These are phyloP conservation scores for Mixornis gularis DNA, from an alignment of 2,113 vertebrate genomes.

Conservation along the genomic window DNA sequence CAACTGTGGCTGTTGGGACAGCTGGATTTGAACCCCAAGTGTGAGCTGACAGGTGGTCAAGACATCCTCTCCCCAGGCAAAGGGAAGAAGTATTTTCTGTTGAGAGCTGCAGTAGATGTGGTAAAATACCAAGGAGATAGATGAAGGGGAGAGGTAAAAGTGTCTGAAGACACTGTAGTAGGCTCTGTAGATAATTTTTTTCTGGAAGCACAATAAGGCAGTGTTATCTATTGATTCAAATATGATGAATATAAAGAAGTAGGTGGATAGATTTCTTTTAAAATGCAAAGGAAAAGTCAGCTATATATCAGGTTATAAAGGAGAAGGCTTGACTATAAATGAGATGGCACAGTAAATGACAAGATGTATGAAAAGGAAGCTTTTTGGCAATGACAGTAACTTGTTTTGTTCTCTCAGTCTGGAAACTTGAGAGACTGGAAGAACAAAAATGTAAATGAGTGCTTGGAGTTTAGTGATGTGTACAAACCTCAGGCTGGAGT, in stretches of 20 bases:
- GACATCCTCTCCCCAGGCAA: not conserved
- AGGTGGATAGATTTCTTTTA: not conserved
- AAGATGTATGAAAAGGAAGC: not conserved
- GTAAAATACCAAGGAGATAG: not conserved
- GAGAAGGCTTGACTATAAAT: slow-evolving; percentile 16
- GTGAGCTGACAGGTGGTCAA: not conserved
- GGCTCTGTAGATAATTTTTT: not conserved
- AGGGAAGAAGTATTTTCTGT: not conserved
- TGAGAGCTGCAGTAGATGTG: not conserved
- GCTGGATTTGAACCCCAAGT: not conserved
- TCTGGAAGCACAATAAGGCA: not conserved
- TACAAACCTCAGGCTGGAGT: not conserved
- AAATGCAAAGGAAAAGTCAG: slow-evolving; percentile 15
- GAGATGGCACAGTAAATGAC: not conserved
- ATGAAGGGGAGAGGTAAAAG: not conserved
- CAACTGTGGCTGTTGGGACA: not conserved
- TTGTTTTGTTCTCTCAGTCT: slow-evolving; percentile 14
- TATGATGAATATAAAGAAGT: not conserved
- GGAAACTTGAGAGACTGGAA: not conserved
- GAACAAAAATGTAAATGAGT: slow-evolving; percentile 7
- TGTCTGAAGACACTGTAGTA: not conserved
- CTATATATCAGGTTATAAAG: slow-evolving; percentile 20
- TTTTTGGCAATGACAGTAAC: not conserved
- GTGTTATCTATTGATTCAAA: not conserved
- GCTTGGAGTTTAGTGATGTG: not conserved